A percentile compares a stretch with the other conserved stretches of the same genome.
phyloP scores from a whole-genome alignment of 2,888 invertebrate species.

The Pristionchus japonicus region DNA sequence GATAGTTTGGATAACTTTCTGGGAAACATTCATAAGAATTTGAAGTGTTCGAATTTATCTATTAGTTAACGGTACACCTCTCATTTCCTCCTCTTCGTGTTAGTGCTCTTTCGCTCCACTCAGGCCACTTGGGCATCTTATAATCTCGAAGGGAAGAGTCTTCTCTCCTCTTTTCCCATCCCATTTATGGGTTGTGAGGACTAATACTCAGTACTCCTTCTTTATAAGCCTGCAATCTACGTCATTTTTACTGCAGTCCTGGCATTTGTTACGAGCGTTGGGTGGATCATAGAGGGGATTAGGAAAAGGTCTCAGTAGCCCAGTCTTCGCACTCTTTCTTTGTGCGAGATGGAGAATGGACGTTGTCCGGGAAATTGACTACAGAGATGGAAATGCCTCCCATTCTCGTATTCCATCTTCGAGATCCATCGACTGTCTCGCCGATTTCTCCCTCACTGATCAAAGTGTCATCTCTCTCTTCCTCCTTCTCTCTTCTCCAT shows the following conservation, averaged over 20 bases:
- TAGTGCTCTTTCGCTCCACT: too few species aligned
- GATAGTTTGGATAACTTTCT: too few species aligned
- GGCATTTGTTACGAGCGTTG: background rate
- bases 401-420: background rate
- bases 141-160: conserved; percentile 16
- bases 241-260: background rate
- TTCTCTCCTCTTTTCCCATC: background rate
- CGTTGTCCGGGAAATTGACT: background rate
- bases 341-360: background rate
- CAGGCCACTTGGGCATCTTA: background rate
- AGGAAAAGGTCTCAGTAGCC: background rate
- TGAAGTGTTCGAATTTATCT: too few species aligned
- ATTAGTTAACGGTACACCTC: too few species aligned
- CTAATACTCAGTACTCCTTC: conserved; percentile 16
- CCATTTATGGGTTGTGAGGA: background rate
- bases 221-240: background rate
- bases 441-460: background rate
- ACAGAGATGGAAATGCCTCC: background rate
- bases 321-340: background rate
- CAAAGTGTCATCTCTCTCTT: background rate
- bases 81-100: too few species aligned
- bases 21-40: too few species aligned
- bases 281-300: background rate
- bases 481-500: background rate
- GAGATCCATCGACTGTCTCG: background rate